These are phyloP conservation scores for Heliconius ismenius DNA, from an alignment of 2,888 invertebrate genomes.

Conservation along the genomic window DNA sequence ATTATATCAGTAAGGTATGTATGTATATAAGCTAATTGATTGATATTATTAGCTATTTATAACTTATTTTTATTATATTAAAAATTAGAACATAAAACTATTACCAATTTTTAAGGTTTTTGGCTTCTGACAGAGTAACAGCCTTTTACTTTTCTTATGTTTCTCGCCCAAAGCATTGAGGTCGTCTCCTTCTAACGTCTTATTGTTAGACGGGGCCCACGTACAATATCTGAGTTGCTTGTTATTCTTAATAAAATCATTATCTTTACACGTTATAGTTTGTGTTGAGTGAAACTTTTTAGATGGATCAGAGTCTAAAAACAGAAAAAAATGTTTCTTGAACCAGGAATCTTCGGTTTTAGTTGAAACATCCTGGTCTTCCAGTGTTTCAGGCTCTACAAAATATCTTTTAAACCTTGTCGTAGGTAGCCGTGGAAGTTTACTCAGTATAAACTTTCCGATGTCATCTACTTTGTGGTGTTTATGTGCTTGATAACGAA, in stretches of 20 bases:
- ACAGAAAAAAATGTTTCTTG: slow-evolving; percentile 67
- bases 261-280: slow-evolving; percentile 57
- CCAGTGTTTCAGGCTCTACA: slow-evolving; percentile 58
- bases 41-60: not conserved
- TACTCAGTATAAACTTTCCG: slow-evolving; percentile 69
- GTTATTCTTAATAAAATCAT: not conserved
- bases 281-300: slow-evolving; percentile 65
- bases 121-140: not conserved
- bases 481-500: slow-evolving; percentile 70
- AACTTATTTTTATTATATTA: not conserved
- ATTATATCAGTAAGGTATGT: not conserved
- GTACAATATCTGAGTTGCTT: not conserved
- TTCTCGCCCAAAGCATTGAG: not conserved
- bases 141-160: not conserved
- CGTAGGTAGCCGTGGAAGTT: slow-evolving; percentile 59
- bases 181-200: not conserved
- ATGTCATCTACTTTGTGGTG: slow-evolving; percentile 74
- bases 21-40: not conserved
- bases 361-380: slow-evolving; percentile 65
- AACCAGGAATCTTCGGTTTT: slow-evolving; percentile 71
- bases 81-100: not conserved
- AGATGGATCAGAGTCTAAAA: slow-evolving; percentile 59
- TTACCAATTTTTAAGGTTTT: slow-evolving; percentile 1
- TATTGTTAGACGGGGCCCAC: not conserved
- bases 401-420: slow-evolving; percentile 50